A percentile compares a stretch with the other conserved stretches of the same genome.
Conservation (phyloP, 2,113 vertebrate species). For the Tragelaphus scriptus region DNA sequence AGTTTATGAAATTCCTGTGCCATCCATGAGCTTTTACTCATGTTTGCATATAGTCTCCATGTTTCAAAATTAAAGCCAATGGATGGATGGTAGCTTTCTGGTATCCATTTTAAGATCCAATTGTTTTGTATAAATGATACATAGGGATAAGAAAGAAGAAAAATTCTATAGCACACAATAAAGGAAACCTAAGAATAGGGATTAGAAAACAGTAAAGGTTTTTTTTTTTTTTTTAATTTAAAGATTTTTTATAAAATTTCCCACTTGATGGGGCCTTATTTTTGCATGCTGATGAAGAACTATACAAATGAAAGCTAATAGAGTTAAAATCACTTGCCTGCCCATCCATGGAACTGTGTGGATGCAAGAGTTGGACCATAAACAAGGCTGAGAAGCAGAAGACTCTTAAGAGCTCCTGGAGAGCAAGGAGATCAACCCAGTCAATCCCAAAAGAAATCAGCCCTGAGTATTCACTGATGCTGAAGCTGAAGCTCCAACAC, state of each 20-base stretch:
- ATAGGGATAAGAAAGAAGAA: conserved; percentile 79
- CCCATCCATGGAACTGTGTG: background rate
- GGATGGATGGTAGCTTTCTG: conserved; percentile 88
- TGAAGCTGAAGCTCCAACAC: background rate
- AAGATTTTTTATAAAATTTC: conserved; percentile 82
- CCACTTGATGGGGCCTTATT: conserved; percentile 75
- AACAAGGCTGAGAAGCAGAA: background rate
- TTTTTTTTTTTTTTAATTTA: conserved; percentile 72
- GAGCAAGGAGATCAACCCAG: background rate
- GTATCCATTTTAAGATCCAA: background rate
- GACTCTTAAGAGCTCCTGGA: background rate
- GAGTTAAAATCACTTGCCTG: conserved; percentile 80
- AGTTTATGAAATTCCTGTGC: conserved; percentile 98
- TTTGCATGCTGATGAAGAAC: conserved; percentile 85
- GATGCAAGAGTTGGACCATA: background rate
- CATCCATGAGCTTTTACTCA: conserved; percentile 89
- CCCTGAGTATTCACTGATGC: background rate
- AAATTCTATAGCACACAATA: conserved; percentile 78
- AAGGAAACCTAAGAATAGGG: conserved; percentile 80
- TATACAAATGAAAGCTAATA: conserved; percentile 80
- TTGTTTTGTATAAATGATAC: conserved; percentile 76
- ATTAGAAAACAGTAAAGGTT: conserved; percentile 77
- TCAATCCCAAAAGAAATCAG: background rate
- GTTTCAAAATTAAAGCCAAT: conserved; percentile 94
- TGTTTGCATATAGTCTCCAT: conserved; percentile 95